phyloP scores from a whole-genome alignment of 2,888 invertebrate species.

The Hypsopygia costalis region DNA sequence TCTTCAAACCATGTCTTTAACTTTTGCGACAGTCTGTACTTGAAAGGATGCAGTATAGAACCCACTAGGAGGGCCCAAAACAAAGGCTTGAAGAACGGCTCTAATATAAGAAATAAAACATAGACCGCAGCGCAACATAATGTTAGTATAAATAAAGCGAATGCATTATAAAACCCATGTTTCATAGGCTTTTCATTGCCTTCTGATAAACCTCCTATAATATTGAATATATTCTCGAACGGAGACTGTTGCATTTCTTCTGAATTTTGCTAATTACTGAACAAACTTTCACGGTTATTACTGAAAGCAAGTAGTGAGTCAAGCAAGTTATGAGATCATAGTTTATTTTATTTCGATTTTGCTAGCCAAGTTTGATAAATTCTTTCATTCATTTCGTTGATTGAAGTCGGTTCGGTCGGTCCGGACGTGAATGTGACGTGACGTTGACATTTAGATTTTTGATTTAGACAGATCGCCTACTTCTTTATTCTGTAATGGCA shows the following conservation, averaged over 20 bases:
- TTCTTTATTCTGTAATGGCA: too few relatives aligned
- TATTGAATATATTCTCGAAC: conserved; percentile 85
- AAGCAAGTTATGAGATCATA: conserved; percentile 45
- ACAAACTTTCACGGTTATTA: conserved; percentile 11
- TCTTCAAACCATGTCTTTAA: conserved; percentile 90
- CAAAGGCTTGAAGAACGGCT: conserved; percentile 95
- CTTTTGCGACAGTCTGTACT: conserved; percentile 87
- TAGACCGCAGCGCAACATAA: conserved; percentile 85
- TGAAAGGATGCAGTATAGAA: conserved; percentile 98
- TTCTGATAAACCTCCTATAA: conserved; percentile 84
- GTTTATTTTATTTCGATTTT: conserved; percentile 31
- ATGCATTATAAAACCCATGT: conserved; percentile 94
- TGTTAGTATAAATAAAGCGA: conserved; percentile 88
- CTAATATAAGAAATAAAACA: conserved; percentile 91
- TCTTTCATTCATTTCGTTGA: too few relatives aligned
- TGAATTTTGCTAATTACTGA: conserved; percentile 12
- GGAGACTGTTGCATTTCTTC: conserved; percentile 75
- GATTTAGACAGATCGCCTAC: too few relatives aligned
- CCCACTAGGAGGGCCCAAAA: conserved; percentile 98
- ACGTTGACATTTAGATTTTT: too few relatives aligned
- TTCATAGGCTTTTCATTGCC: conserved; percentile 94
- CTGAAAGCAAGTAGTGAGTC: neutral
- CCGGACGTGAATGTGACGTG: too few relatives aligned
- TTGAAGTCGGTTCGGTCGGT: too few relatives aligned
- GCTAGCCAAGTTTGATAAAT: too few relatives aligned